Conservation (phyloP, 1,140 invertebrate species). For the Brachionus koreanus region DNA sequence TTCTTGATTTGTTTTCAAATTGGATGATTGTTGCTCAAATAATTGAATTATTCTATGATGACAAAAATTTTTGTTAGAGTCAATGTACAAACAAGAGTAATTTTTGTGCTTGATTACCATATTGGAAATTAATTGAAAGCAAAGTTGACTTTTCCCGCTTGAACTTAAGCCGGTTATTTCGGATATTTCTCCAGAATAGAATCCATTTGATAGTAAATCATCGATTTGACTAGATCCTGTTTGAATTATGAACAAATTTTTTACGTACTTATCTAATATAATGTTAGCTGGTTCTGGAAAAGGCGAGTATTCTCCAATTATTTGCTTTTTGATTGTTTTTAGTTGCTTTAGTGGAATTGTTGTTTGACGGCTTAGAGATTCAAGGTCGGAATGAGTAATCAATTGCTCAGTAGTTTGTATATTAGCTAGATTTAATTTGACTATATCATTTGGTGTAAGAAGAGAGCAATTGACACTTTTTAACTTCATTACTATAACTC, state of each 20-base stretch:
- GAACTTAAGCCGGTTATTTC: not conserved
- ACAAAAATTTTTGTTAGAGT: slow-evolving; percentile 36
- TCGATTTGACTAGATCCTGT: slow-evolving; percentile 17
- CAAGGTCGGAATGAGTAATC: slow-evolving; percentile 10
- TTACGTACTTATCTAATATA: slow-evolving; percentile 27
- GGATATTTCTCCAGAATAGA: slow-evolving; percentile 31
- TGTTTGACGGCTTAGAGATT: slow-evolving; percentile 1
- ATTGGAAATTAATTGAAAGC: slow-evolving; percentile 12
- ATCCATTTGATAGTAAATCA: slow-evolving; percentile 17
- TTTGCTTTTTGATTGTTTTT: slow-evolving; percentile 34
- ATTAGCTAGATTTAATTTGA: slow-evolving; percentile 35
- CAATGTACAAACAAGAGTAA: not conserved
- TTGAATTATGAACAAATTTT: slow-evolving; percentile 29
- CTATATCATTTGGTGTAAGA: not conserved
- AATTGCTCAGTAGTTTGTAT: slow-evolving; percentile 41
- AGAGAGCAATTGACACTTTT: slow-evolving; percentile 34
- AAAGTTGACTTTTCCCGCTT: slow-evolving; percentile 30
- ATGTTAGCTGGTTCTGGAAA: slow-evolving; percentile 32
- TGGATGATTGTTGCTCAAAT: not conserved
- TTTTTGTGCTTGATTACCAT: not conserved
- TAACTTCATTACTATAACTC: slow-evolving; percentile 11
- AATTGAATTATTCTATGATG: not conserved
- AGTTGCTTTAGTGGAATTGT: slow-evolving; percentile 2
- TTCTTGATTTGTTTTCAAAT: not conserved
- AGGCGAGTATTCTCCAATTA: slow-evolving; percentile 41